A percentile compares a stretch with the other conserved stretches of the same genome.
Conservation (phyloP, 2,113 vertebrate species). For the Pomatostomus ruficeps region DNA sequence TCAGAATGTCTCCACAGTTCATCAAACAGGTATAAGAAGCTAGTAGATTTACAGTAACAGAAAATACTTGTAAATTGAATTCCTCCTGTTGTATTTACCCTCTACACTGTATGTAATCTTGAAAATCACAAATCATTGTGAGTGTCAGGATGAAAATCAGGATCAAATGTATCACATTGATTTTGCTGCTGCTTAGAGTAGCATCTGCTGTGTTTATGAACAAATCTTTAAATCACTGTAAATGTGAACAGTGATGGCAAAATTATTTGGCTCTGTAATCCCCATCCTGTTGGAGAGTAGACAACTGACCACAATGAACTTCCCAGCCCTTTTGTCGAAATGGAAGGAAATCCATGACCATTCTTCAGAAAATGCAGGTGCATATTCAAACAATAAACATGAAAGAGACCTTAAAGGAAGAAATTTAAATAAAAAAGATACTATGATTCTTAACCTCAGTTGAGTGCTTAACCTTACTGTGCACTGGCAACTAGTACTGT, state of each 20-base stretch:
- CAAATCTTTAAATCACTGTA: not conserved
- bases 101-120: not conserved
- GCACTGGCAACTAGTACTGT: not conserved
- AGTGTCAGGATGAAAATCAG: not conserved
- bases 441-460: not conserved
- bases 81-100: not conserved
- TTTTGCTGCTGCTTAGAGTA: slow-evolving; percentile 16
- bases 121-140: slow-evolving; percentile 2
- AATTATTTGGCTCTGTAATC: not conserved
- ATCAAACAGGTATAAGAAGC: not conserved
- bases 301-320: not conserved
- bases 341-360: not conserved
- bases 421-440: not conserved
- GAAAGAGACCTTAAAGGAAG: not conserved
- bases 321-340: not conserved
- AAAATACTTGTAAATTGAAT: not conserved
- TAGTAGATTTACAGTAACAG: not conserved
- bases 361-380: not conserved
- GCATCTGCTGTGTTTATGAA: not conserved
- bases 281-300: not conserved
- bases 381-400: not conserved
- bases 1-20: not conserved
- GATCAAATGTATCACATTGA: slow-evolving; percentile 15
- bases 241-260: not conserved
- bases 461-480: not conserved